Evolutionary conservation across 2,113 vertebrate species (phyloP).

Genomic region (Toxotes jaculatrix): DNA sequence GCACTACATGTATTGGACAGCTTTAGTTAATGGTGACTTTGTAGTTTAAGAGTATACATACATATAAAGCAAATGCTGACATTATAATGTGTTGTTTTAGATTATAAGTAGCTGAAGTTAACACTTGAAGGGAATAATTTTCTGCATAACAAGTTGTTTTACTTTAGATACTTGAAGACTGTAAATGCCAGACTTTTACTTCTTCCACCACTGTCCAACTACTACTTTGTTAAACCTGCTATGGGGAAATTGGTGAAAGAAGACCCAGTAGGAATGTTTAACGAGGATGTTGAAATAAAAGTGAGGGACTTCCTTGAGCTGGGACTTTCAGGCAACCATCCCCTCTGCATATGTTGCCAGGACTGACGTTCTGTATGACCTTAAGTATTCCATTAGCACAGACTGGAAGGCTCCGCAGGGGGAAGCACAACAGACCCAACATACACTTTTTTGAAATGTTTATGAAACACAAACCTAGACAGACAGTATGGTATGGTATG

Average conservation of each 20-base stretch:
- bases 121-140: neutral
- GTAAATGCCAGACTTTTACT: neutral
- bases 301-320: neutral
- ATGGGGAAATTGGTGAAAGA: neutral
- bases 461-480: neutral
- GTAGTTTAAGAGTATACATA: neutral
- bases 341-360: neutral
- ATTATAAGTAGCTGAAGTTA: neutral
- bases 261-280: neutral
- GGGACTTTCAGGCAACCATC: neutral
- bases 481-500: conserved; percentile 20
- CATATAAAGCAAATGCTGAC: neutral
- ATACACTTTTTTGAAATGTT: neutral
- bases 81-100: neutral
- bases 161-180: neutral
- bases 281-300: too few species aligned
- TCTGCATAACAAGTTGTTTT: neutral
- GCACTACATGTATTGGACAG: neutral
- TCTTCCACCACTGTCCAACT: neutral
- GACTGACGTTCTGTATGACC: neutral
- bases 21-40: neutral
- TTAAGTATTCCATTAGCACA: neutral
- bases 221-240: neutral
- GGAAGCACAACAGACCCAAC: neutral
- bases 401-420: too few species aligned